These are phyloP conservation scores for Acanthosoma haemorrhoidale DNA, from an alignment of 2,888 invertebrate species.

Conservation along the genomic window DNA sequence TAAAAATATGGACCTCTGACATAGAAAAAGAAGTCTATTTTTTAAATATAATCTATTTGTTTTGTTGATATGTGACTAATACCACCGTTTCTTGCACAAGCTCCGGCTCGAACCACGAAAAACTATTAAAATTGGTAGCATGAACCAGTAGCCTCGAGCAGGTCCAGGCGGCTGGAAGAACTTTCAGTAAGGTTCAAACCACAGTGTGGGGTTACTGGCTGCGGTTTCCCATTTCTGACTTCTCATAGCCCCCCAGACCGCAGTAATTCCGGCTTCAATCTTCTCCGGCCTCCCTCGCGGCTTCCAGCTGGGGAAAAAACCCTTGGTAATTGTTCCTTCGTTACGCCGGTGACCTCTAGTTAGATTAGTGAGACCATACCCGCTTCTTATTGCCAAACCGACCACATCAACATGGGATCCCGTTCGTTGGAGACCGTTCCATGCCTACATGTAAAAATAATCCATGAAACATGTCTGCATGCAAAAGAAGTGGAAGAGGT, in stretches of 20 bases:
- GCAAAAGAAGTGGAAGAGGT: too few species aligned
- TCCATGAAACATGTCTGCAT: too few species aligned
- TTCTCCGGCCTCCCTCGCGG: background rate
- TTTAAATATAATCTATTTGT: too few species aligned
- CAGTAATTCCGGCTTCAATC: conserved; percentile 18
- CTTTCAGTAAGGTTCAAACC: conserved; percentile 18
- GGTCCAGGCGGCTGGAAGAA: background rate
- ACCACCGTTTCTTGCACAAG: too few species aligned
- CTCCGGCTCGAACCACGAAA: too few species aligned
- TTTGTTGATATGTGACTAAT: too few species aligned
- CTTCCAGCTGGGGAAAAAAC: background rate
- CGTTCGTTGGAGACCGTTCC: too few species aligned
- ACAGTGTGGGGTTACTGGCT: background rate
- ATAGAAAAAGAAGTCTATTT: too few species aligned
- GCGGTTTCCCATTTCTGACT: conserved; percentile 18
- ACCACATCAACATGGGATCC: background rate
- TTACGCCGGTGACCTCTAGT: background rate
- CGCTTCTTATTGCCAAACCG: background rate
- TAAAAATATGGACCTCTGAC: too few species aligned
- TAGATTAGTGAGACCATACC: background rate
- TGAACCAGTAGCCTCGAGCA: background rate
- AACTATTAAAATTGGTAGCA: too few species aligned
- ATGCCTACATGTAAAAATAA: too few species aligned
- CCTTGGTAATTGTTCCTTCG: conserved; percentile 4
- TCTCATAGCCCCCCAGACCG: conserved; percentile 10